phyloP scores from a whole-genome alignment of 2,797 vertebrate genomes.

The Tolypeutes matacus region DNA sequence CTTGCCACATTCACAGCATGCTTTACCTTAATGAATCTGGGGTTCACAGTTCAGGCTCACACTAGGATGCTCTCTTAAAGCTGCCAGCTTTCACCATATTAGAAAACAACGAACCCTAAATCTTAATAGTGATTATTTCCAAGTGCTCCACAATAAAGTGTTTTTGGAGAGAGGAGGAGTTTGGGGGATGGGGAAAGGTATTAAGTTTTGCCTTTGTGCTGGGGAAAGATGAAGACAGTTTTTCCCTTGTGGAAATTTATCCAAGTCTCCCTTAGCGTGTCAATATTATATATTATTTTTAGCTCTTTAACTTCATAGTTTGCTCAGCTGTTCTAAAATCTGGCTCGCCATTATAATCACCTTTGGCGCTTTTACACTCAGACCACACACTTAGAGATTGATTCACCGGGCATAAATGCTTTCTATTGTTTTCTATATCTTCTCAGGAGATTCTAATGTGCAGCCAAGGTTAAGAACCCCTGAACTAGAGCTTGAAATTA shows the following conservation, averaged over 20 bases:
- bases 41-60: too few species aligned
- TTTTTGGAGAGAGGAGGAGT: background rate
- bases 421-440: background rate
- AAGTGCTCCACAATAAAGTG: background rate
- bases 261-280: background rate
- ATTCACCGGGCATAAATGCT: background rate
- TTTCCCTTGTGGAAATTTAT: conserved; percentile 19
- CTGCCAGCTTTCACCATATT: too few species aligned
- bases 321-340: background rate
- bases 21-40: background rate
- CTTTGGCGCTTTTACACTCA: background rate
- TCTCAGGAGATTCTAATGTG: background rate
- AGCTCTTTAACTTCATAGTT: background rate
- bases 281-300: background rate
- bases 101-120: too few species aligned
- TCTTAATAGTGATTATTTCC: background rate
- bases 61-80: too few species aligned
- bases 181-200: background rate
- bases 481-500: background rate
- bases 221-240: background rate
- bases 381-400: background rate
- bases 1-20: background rate
- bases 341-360: background rate
- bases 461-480: background rate
- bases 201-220: background rate